Base-by-base conservation (phyloP, 2,113 vertebrate genomes). In the Monopterus albus region DNA sequence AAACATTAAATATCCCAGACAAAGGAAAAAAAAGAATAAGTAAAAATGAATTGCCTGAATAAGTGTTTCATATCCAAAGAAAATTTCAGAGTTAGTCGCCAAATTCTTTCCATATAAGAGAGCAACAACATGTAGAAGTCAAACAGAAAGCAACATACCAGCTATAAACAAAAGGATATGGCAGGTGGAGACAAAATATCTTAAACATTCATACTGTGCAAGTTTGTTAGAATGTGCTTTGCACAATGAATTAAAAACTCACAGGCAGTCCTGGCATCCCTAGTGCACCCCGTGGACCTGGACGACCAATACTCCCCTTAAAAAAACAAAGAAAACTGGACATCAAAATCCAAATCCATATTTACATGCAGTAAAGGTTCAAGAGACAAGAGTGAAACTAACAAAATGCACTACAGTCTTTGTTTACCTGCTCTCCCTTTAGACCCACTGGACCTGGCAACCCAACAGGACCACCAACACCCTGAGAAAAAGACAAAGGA, bases 381-480 rank as follows among this genome's bases (percentile, higher is more conserved):
- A 61, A 35, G 55, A 59, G 13, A 62, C 1, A 45, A 21, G 5
- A 21, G 11, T 0, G 0, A 60, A 42, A 49, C 11, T 17, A 4
- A 61, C 10, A 56, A 7, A 29, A 26, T 4, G 17, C 29, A 10
- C 23, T 31, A 3, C 4, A 4, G 11, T n/a, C 17, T 36, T 18
- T 36, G 6, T 15, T 5, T 90, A 96, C 96, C 95, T 95, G 92
- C 42, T 94, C 92, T 25, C 96, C 96, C 58, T 95, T 95, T 38
- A 50, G 38, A 20, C 95, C 95, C 0, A 9, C 51, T 13, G 78
- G 69, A 60, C 96, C 95, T 1, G 86, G 75, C 13, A 84, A 4
- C 1, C 95, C 95, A 0, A 69, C 38, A 67, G 75, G 42, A 64
- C 95, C 95, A 2, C 55, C 83, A 36, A 89, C 91, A 60, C 95